Evolutionary conservation across 2,113 vertebrate genomes (phyloP), one percentile per base, ranked within the genome.

Genomic region (Cepphus grylle): DNA sequence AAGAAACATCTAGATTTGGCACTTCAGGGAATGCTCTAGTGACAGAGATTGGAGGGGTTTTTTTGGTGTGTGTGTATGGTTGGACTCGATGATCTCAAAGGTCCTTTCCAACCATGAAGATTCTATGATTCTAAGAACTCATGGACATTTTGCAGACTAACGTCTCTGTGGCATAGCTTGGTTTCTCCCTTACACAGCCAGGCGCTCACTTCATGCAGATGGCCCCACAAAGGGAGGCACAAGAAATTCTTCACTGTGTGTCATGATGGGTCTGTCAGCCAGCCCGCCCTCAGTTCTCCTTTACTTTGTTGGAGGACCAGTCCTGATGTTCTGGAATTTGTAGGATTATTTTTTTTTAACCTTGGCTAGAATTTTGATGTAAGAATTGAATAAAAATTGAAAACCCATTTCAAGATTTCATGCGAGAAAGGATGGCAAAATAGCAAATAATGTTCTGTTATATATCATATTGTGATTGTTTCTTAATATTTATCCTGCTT

Each of bases 191-290:
- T 19, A 11, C 62, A 13, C 65, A 56, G 0, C n/a, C 63, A 73
- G 62, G 2, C 0, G 0, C 22, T 50, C 34, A 3, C 42, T 47
- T 58, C 59, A 15, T 45, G 25, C 26, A 20, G 38, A 2, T 15
- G 61, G 16, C 34, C 22, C 7, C 52, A 15, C 49, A 56, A 15
- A 49, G 49, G 36, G 76, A n/a, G 53, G 62, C 67, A 82, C 25
- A 17, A 16, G 11, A 21, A 50, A 14, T 69, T 69, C 13, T 56
- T 62, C 13, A 0, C 2, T 56, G 65, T 69, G 32, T 22, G 11
- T 27, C 43, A 11, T 1, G 2, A 27, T 8, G 25, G 32, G 17
- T 43, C 1, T 19, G 17, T 67, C 84, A 79, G 34, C 25, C 47
- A 81, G 40, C 69, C n/a, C 66, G 26, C 77, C 45, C 17, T 50